Percentiles rank a stretch among this genome's conserved stretches.
Evolutionary conservation across 2,113 vertebrate genomes (phyloP).

Genomic region (Talpa occidentalis): DNA sequence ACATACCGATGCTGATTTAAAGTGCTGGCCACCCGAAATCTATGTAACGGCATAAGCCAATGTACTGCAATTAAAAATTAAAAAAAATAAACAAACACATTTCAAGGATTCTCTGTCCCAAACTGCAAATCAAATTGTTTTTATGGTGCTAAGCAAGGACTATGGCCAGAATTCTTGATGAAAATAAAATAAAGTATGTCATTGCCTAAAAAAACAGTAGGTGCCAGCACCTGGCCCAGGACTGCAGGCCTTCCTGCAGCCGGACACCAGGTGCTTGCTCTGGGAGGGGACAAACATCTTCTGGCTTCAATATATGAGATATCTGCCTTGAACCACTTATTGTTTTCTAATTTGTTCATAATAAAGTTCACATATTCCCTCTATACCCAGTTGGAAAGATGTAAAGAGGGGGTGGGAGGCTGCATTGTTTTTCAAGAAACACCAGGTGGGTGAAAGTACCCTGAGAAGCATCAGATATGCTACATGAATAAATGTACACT

Average conservation of each 20-base stretch:
- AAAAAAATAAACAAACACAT: too few species aligned
- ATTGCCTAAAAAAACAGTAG: too few species aligned
- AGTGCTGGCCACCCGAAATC: too few species aligned
- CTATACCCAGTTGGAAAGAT: background rate
- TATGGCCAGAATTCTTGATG: too few species aligned
- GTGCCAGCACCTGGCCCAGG: background rate
- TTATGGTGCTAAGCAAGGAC: too few species aligned
- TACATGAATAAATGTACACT: fast-evolving
- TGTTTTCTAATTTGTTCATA: background rate
- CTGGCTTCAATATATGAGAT: background rate
- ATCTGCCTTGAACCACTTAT: background rate
- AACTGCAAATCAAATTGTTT: too few species aligned
- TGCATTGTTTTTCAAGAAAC: background rate
- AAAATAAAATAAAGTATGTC: too few species aligned
- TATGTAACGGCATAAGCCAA: too few species aligned
- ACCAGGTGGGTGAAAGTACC: background rate
- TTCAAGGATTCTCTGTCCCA: too few species aligned
- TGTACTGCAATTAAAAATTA: too few species aligned
- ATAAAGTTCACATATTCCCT: background rate
- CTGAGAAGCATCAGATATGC: background rate
- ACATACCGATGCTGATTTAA: too few species aligned
- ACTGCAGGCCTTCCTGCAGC: background rate
- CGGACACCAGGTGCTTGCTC: background rate
- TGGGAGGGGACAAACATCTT: background rate
- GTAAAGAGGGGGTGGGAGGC: background rate